Conservation (phyloP, 37 sponge, comb jelly and placozoan species). For the Theonella swinhoei region DNA sequence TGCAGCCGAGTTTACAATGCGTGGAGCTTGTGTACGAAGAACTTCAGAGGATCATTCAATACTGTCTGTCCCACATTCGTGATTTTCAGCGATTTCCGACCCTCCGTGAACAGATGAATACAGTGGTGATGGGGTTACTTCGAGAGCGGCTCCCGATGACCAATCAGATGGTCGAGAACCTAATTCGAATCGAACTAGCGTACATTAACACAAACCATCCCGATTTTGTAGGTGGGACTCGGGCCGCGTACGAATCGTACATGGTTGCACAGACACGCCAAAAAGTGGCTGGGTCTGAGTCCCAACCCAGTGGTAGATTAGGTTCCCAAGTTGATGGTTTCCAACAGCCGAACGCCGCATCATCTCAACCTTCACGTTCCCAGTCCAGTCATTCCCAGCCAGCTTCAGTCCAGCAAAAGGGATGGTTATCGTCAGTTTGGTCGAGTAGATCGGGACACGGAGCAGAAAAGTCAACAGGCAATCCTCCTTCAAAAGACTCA, state of each 20-base stretch:
- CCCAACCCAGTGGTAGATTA: neutral
- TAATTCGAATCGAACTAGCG: constrained; percentile 92
- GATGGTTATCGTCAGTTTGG: neutral
- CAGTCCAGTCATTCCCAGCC: too few species aligned
- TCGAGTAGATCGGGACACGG: too few species aligned
- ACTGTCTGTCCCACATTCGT: constrained; percentile 62
- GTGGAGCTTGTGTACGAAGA: constrained; percentile 98
- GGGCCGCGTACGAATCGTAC: constrained; percentile 81
- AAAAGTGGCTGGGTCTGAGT: neutral
- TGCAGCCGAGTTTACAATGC: constrained; percentile 90
- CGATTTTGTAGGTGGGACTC: constrained; percentile 91
- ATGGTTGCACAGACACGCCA: constrained; percentile 55
- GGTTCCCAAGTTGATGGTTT: neutral
- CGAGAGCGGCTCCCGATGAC: constrained; percentile 82
- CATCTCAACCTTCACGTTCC: neutral
- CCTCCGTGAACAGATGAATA: constrained; percentile 78
- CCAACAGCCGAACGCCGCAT: neutral
- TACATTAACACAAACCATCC: constrained; percentile 99
- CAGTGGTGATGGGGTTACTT: constrained; percentile 80
- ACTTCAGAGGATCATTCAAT: constrained; percentile 91
- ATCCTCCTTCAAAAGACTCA: neutral
- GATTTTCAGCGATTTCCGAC: constrained; percentile 93
- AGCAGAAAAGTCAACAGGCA: neutral
- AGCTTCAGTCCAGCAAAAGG: neutral
- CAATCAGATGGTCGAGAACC: constrained; percentile 95